Percentiles rank a stretch among this genome's conserved stretches.
Evolutionary conservation across 2,888 invertebrate species (phyloP).

Genomic region (Tetanocera ferruginea): DNA sequence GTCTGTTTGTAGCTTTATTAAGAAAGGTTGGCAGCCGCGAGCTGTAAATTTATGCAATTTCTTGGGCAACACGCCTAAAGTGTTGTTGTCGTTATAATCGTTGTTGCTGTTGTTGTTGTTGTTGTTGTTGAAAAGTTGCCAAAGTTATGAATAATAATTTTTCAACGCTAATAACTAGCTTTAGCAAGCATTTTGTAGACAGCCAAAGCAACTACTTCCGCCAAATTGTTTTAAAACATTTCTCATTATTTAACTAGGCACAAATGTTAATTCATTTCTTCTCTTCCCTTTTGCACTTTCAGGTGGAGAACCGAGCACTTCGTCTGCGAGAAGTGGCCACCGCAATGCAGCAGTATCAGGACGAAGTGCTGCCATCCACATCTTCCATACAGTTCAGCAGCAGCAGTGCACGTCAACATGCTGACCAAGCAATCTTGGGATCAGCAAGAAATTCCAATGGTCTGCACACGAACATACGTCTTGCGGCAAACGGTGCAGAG

Average conservation of each 20-base stretch:
- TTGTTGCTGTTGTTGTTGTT: not conserved
- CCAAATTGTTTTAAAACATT: not conserved
- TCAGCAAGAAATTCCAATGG: slow-evolving; percentile 49
- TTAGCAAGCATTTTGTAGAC: too few species aligned
- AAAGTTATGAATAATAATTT: slow-evolving; percentile 18
- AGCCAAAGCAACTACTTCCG: not conserved
- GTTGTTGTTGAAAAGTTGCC: not conserved
- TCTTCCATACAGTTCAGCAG: slow-evolving; percentile 48
- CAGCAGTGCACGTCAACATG: slow-evolving; percentile 29
- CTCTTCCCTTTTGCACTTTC: slow-evolving; percentile 59
- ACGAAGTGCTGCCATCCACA: slow-evolving; percentile 61
- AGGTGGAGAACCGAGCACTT: slow-evolving; percentile 89
- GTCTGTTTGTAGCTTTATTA: not conserved
- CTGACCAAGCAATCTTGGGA: slow-evolving; percentile 43
- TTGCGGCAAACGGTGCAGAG: slow-evolving; percentile 54
- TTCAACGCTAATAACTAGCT: not conserved
- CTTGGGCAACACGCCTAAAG: not conserved
- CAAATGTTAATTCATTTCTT: not conserved
- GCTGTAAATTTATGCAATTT: not conserved
- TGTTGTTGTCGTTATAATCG: not conserved
- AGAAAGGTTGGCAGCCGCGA: not conserved
- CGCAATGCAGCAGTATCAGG: slow-evolving; percentile 70
- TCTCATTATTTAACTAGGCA: not conserved
- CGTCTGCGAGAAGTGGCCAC: slow-evolving; percentile 74
- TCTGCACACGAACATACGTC: slow-evolving; percentile 49